A percentile compares a stretch with the other conserved stretches of the same genome.
Conservation (phyloP, 2,113 vertebrate species). For the Erythrolamprus reginae region DNA sequence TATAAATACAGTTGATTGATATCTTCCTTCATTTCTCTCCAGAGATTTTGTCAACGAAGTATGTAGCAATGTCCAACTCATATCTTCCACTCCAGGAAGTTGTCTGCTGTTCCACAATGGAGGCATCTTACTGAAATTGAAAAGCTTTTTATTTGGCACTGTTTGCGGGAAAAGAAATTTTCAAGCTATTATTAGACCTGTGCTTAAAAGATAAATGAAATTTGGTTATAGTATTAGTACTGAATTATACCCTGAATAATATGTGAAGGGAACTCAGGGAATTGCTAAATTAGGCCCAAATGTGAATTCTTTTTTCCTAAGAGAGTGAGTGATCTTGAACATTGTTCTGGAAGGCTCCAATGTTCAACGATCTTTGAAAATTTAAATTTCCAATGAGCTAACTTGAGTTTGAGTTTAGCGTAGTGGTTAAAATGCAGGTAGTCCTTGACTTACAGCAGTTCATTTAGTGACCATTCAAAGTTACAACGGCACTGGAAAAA, state of each 20-base stretch:
- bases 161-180: slow-evolving; percentile 5
- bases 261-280: not conserved
- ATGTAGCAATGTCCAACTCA: not conserved
- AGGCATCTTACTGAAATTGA: slow-evolving; percentile 27
- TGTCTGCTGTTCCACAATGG: not conserved
- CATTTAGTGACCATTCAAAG: not conserved
- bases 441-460: not conserved
- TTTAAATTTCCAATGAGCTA: not conserved
- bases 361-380: not conserved
- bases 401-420: not conserved
- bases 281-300: not conserved
- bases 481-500: not conserved
- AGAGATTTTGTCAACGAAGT: slow-evolving; percentile 30
- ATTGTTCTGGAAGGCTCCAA: not conserved
- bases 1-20: not conserved
- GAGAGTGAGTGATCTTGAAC: not conserved
- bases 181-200: slow-evolving; percentile 18
- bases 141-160: slow-evolving; percentile 21
- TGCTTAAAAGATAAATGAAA: slow-evolving; percentile 18
- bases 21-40: slow-evolving; percentile 23
- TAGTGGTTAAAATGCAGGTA: not conserved
- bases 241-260: not conserved
- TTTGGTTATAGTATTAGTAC: slow-evolving; percentile 22
- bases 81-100: slow-evolving; percentile 5
- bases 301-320: not conserved